A percentile compares a stretch with the other conserved stretches of the same genome.
phyloP scores from a whole-genome alignment of 2,888 invertebrate species.

The Eupithecia abbreviata region DNA sequence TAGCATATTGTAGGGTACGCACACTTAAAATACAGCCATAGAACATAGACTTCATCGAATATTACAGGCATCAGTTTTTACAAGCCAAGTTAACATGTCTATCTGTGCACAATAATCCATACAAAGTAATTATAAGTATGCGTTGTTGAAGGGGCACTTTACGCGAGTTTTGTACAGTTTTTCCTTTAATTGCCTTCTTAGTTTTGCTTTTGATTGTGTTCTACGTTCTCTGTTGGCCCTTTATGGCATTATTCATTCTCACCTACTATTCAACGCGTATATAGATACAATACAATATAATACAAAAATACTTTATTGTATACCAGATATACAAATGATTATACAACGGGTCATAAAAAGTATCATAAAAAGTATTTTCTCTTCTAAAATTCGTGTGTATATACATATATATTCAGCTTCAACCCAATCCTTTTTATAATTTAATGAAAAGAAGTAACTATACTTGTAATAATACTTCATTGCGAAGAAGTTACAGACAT shows the following conservation, averaged over 20 bases:
- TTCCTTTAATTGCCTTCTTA: not conserved
- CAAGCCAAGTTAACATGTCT: slow-evolving; percentile 31
- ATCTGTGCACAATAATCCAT: slow-evolving; percentile 31
- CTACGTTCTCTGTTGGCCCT: not conserved
- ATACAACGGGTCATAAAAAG: no score
- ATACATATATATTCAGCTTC: no score
- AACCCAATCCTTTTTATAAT: not conserved
- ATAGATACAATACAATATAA: no score
- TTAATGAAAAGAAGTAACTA: not conserved
- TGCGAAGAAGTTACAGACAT: no score
- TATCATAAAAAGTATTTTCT: no score
- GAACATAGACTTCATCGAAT: not conserved
- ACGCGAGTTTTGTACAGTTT: not conserved
- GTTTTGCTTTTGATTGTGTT: not conserved
- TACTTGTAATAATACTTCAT: no score
- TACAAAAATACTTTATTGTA: no score
- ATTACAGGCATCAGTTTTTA: not conserved
- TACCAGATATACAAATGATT: no score
- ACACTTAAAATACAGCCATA: not conserved
- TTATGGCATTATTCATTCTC: not conserved
- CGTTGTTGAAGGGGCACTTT: not conserved
- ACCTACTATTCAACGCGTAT: not conserved
- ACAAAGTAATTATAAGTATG: no score
- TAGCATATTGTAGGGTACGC: no score
- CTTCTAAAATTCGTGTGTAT: no score